Evolutionary conservation across 2,113 vertebrate species (phyloP), one percentile per base, ranked within the genome.

Genomic region (Apaloderma vittatum): DNA sequence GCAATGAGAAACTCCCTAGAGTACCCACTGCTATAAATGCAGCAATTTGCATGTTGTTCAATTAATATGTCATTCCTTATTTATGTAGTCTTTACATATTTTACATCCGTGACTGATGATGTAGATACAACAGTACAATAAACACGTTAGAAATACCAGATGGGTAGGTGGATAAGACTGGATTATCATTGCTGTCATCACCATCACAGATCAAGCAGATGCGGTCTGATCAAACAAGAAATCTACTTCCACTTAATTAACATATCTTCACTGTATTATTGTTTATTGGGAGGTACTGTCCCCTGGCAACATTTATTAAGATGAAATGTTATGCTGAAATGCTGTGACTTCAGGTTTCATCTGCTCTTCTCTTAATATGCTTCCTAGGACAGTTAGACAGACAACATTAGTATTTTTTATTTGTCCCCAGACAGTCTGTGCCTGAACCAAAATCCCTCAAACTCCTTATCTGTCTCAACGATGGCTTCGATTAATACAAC

Each of bases 21-120:
- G 88, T 57, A 81, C 27, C 23, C 61, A 55, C 49, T 93, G 91
- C 36, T 54, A 19, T 91, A 91, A 94, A 91, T 40, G 49, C 17
- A 91, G 27, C 29, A 57, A 81, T 95, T 91, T 96, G 45, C 52
- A 78, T 81, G 61, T 93, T 94, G 48, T 45, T 93, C 83, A 96
- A 89, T 97, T 97, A 96, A 93, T 92, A 89, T 88, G 86, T 88
- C 90, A 72, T 81, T 85, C 61, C 52, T 81, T 96, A 88, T 95
- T 96, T 94, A 86, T 78, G 12, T 51, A 71, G 85, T 63, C 91
- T 74, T 88, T 86, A 86, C 68, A 71, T 93, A 75, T 91, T 93
- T 97, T 91, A 86, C 27, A 81, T 65, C 75, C 92, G 81, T 81
- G 95, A 90, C 75, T 94, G 94, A 94, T 93, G 68, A 61, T 95